Percentiles rank a stretch among this genome's conserved stretches.
These are phyloP conservation scores for Maconellicoccus hirsutus DNA, from an alignment of 1,140 invertebrate species.

Conservation along the genomic window DNA sequence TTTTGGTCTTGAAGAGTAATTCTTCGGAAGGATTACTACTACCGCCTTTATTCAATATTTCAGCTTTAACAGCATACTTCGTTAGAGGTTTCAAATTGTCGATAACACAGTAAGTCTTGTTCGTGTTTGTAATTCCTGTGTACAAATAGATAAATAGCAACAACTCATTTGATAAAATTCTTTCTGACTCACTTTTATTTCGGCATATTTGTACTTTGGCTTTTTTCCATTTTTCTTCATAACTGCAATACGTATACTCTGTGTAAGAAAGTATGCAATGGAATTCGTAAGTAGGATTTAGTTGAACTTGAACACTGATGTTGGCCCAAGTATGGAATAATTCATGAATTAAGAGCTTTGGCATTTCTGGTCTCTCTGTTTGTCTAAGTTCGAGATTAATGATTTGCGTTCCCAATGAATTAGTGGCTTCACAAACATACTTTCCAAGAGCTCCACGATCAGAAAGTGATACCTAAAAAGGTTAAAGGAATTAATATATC, in stretches of 20 bases:
- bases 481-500: too few relatives aligned
- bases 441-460: neutral
- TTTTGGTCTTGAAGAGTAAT: neutral
- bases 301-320: neutral
- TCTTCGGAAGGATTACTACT: neutral
- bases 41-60: neutral
- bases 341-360: neutral
- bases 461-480: neutral
- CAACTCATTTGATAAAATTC: too few relatives aligned
- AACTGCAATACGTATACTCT: neutral
- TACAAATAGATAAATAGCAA: too few relatives aligned
- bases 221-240: slow-evolving; percentile 14
- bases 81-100: neutral
- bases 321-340: neutral
- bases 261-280: neutral
- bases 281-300: neutral
- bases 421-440: neutral
- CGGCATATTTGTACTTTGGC: neutral
- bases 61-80: neutral
- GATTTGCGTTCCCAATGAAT: neutral
- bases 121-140: neutral
- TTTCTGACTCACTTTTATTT: neutral
- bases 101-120: neutral
- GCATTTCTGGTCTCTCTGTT: neutral
- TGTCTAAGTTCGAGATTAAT: neutral